Base-by-base conservation (phyloP, 1,140 invertebrate species). In the Caenorhabditis briggsae region DNA sequence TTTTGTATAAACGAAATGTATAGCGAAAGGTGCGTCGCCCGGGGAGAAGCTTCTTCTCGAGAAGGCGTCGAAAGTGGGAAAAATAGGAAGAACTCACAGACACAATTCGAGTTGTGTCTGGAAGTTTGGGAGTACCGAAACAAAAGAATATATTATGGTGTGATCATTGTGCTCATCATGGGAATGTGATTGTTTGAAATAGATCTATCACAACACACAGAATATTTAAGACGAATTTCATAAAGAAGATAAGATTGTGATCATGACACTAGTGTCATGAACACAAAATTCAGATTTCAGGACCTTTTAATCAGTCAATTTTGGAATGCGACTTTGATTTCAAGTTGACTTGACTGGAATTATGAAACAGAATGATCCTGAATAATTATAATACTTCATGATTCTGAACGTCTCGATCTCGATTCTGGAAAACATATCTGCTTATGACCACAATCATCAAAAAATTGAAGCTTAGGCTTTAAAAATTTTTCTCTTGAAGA, bases 21-120 rank as follows among this genome's bases (percentile, higher is more conserved):
- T 78, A 50, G 53, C 70, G 46, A 78, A 78, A 78, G 70, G 70
- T 78, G 70, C 70, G 70, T 78, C 46, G n/a, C 50, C 20, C 46
- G 7, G 43, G 46, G 20, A 70, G 33, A 33, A 33, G 12, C 6
- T 53, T 53, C 7, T 46, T n/a, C 7, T 23, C 6, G 64, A 70
- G 8, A 18, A 46, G 25, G 9, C 25, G 14, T 8, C 25, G 6
- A 18, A 50, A n/a, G 23, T 43, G 2, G 70, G n/a, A 43, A 41
- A 65, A 41, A 65, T 41, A 6, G 18, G 64, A 46, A 70, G 41
- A 70, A 61, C 33, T 25, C 20, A 61, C 59, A 61, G n/a, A 61
- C 18, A 70, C 43, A 70, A 14, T 46, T 46, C 9, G 33, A 33
- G 33, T 33, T 8, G 23, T 64, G 20, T 64, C 20, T 64, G 23